Base-by-base conservation (phyloP, 2,888 invertebrate genomes). In the Lasioglossum lativentre region DNA sequence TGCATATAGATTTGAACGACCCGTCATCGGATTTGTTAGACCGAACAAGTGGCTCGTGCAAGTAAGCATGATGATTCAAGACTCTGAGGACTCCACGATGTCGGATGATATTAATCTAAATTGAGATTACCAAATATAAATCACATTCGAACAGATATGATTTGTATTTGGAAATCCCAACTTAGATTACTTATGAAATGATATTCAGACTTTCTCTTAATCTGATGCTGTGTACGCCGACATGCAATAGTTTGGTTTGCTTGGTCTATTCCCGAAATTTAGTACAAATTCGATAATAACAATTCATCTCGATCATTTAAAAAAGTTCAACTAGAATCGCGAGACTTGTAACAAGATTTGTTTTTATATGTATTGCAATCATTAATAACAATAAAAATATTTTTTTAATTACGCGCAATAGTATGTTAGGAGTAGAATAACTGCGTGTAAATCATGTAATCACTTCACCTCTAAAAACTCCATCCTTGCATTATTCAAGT, bases 381-480 rank as follows among this genome's bases (percentile, higher is more conserved):
- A 70, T 12, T 52, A n/a, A 82, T 75, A 73, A 86, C 66, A 75
- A n/a, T n/a, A n/a, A 76, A 59, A 80, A 70, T 63, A 47, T 80
- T 87, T 75, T 90, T 73, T 87, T 72, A 86, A 84, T 56, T 84
- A 70, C 59, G 73, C 63, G 72, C 63, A 88, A 80, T 66, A 75
- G 80, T 63, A 38, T 79, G 45, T 85, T 59, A 82, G 34, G 70
- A 73, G 72, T 88, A 80, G 83, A 47, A 63, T 76, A 74, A 82
- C 59, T 71, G 78, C 66, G 23, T 27, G 63, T 72, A 82, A 72
- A 84, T 77, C 76, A 81, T 80, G 81, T 76, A 85, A 89, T 84
- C 59, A 81, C 80, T 88, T 93, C 90, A 95, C 95, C 94, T 95
- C 94, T 80, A 94, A 93, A 88, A 94, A 95, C 89, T 95, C 95